These are phyloP conservation scores for Mnemiopsis leidyi DNA, from an alignment of 37 sponge, comb jelly and placozoan species.

Conservation along the genomic window DNA sequence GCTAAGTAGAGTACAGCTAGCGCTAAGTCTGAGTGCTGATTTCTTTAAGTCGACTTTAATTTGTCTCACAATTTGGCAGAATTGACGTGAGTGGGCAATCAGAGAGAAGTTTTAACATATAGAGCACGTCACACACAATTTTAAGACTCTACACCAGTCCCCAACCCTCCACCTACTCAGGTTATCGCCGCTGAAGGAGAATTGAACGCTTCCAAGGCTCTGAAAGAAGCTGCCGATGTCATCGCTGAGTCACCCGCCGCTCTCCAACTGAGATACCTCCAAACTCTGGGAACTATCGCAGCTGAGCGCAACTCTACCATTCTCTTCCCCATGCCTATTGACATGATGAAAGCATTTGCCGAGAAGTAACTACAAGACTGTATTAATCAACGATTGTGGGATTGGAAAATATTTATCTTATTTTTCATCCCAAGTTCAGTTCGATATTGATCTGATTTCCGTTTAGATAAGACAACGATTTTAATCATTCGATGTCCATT, in stretches of 20 bases:
- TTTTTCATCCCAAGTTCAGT: no score
- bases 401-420: no score
- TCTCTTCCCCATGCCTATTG: slow-evolving; percentile 96
- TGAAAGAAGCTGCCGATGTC: slow-evolving; percentile 95
- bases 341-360: slow-evolving; percentile 72
- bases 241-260: slow-evolving; percentile 87
- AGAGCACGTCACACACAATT: no score
- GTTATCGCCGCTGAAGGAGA: slow-evolving; percentile 96
- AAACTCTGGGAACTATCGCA: slow-evolving; percentile 89
- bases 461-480: no score
- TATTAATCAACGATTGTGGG: not conserved
- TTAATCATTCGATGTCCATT: no score
- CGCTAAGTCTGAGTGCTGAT: not conserved
- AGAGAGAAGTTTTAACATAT: no score
- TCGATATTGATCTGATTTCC: no score
- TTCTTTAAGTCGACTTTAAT: not conserved
- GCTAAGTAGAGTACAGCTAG: no score
- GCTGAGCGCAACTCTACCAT: slow-evolving; percentile 93
- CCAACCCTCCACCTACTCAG: slow-evolving; percentile 45
- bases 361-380: slow-evolving; percentile 9
- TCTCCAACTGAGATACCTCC: slow-evolving; percentile 96
- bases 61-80: not conserved
- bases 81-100: no score
- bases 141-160: no score
- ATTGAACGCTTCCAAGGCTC: slow-evolving; percentile 86